A percentile compares a stretch with the other conserved stretches of the same genome.
phyloP scores from a whole-genome alignment of 2,113 vertebrate genomes.

The Carassius auratus region DNA sequence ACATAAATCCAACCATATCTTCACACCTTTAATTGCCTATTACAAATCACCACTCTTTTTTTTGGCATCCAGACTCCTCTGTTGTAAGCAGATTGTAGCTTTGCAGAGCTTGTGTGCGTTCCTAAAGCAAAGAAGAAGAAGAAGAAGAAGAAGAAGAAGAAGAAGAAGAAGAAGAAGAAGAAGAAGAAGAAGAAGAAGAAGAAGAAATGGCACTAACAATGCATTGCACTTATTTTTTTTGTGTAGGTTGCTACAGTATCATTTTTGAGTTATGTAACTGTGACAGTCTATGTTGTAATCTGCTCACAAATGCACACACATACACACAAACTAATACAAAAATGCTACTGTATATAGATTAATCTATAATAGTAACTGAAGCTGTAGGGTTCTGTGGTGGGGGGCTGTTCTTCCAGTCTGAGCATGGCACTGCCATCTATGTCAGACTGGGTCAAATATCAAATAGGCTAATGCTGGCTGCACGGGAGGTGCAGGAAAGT shows the following conservation, averaged over 20 bases:
- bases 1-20: slow-evolving; percentile 59
- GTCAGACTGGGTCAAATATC: slow-evolving; percentile 61
- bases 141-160: too few relatives aligned
- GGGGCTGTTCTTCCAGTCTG: slow-evolving; percentile 8
- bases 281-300: background rate
- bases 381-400: slow-evolving; percentile 35
- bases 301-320: background rate
- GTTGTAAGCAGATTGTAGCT: slow-evolving; percentile 53
- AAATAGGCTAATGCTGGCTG: slow-evolving; percentile 62
- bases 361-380: slow-evolving; percentile 27
- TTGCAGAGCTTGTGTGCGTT: background rate
- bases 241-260: background rate
- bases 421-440: slow-evolving; percentile 25
- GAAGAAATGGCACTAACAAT: background rate
- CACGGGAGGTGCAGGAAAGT: slow-evolving; percentile 48
- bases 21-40: slow-evolving; percentile 78
- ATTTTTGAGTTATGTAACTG: background rate
- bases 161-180: too few relatives aligned
- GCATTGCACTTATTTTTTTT: background rate
- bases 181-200: too few relatives aligned
- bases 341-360: slow-evolving; percentile 11
- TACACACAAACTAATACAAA: background rate
- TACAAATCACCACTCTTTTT: slow-evolving; percentile 59
- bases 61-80: slow-evolving; percentile 57
- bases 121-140: slow-evolving; percentile 14